Conservation (phyloP, 2,888 invertebrate genomes). For the Mimumesa dahlbomi region DNA sequence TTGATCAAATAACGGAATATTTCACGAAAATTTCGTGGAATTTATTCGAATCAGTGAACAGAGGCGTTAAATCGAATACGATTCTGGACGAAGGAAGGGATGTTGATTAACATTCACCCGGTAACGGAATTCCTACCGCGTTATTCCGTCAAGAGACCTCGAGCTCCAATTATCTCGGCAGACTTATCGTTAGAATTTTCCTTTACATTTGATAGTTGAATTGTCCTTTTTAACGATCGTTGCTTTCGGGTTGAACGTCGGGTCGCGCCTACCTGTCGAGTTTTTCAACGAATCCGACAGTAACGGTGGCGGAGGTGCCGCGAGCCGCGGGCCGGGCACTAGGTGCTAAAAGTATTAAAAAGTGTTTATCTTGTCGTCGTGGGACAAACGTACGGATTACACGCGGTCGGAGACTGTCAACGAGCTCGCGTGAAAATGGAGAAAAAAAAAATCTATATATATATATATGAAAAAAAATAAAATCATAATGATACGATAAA, state of each 20-base stretch:
- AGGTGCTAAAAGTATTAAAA: conserved; percentile 75
- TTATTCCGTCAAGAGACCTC: neutral
- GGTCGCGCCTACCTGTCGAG: conserved; percentile 32
- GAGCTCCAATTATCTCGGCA: neutral
- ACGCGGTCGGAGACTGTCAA: conserved; percentile 58
- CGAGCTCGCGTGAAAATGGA: conserved; percentile 43
- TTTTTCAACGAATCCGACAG: conserved; percentile 25
- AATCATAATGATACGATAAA: too few species aligned
- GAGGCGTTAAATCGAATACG: too few species aligned
- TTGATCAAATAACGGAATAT: too few species aligned
- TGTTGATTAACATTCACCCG: too few species aligned
- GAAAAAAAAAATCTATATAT: too few species aligned
- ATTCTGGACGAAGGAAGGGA: too few species aligned
- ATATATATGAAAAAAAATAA: too few species aligned
- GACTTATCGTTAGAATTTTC: neutral
- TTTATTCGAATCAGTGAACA: too few species aligned
- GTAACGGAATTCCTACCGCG: too few species aligned
- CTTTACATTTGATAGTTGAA: neutral
- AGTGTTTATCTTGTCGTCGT: conserved; percentile 63
- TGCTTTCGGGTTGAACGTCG: conserved; percentile 6
- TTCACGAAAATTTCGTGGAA: too few species aligned
- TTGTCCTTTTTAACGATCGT: neutral
- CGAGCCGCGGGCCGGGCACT: conserved; percentile 70
- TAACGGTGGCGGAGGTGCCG: conserved; percentile 60
- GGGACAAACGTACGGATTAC: conserved; percentile 63